Evolutionary conservation across 2,888 invertebrate genomes (phyloP), one percentile per base, ranked within the genome.

Genomic region (Chrysolina haemoptera): DNA sequence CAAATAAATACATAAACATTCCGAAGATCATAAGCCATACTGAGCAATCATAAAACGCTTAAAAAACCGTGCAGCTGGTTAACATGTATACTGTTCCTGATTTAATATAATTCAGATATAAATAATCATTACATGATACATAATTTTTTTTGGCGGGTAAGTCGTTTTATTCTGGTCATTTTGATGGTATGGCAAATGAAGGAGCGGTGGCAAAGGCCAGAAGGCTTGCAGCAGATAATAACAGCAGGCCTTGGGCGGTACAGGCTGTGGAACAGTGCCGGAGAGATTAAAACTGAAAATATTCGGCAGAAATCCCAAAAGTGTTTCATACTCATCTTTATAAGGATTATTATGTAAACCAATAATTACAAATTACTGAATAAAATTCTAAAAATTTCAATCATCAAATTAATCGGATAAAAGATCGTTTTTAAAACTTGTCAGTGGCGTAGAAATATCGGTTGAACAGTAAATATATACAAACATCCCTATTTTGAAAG

Each of bases 151-250:
- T 70, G 55, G 69, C 66, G 46, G 55, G 70, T 71, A 48, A 53
- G 55, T 71, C 64, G 66, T 75, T 71, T 71, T 67, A 77, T 73
- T 77, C 67, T 75, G 73, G 50, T 73, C 70, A 73, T 77, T 77
- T 77, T 73, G 75, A 77, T 74, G 77, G 71, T 75, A 70, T 71
- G 68, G 73, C 68, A 75, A 75, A 77, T 77, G 72, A 77, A 73
- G 73, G 71, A 77, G 77, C 75, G 77, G 68, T 75, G 70, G 73
- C 77, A 72, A 74, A 70, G 68, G 77, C 75, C 71, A 71, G 73
- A 65, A 70, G 77, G 68, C 70, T 75, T 69, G 62, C 70, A 74
- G 62, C 59, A 67, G 75, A 75, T 77, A 77, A 77, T 77, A 71
- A 74, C 71, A 70, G 73, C 40, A 59, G 62, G 71, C 73, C 70